Evolutionary conservation across 2,888 invertebrate genomes (phyloP).

Genomic region (Volucella zonaria): DNA sequence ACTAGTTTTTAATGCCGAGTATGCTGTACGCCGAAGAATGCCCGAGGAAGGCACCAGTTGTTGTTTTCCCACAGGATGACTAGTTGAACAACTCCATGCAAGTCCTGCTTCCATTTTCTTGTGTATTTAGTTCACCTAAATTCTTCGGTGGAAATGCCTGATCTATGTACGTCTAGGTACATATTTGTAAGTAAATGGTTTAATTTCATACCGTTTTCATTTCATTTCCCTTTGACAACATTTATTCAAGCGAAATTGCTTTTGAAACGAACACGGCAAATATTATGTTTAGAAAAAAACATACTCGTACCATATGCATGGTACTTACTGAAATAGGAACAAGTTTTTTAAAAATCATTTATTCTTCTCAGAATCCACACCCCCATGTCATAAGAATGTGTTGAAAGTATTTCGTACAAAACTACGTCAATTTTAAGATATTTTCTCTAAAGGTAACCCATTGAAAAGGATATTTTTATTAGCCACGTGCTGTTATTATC

Average conservation of each 20-base stretch:
- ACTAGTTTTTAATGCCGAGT: background rate
- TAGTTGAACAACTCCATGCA: constrained; percentile 23
- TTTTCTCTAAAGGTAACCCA: too few relatives aligned
- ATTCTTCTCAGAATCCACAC: too few relatives aligned
- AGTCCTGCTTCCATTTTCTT: constrained; percentile 4
- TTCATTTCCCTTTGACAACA: background rate
- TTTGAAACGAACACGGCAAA: too few relatives aligned
- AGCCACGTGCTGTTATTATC: too few relatives aligned
- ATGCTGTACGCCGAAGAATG: background rate
- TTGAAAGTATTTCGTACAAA: too few relatives aligned
- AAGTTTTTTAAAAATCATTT: constrained; percentile 5
- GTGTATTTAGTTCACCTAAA: constrained; percentile 13
- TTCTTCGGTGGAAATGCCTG: background rate
- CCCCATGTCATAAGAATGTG: too few relatives aligned
- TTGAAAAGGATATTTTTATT: too few relatives aligned
- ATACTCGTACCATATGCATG: background rate
- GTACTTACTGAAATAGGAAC: constrained; percentile 2
- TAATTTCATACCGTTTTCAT: background rate
- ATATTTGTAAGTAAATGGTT: background rate
- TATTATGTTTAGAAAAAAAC: too few relatives aligned
- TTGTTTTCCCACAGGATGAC: constrained; percentile 10
- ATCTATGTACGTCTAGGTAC: background rate
- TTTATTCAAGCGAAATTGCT: too few relatives aligned
- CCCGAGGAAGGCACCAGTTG: background rate
- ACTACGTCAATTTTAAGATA: too few relatives aligned